These are phyloP conservation scores for Schizotus pectinicornis DNA, from an alignment of 2,888 invertebrate species.

Conservation along the genomic window DNA sequence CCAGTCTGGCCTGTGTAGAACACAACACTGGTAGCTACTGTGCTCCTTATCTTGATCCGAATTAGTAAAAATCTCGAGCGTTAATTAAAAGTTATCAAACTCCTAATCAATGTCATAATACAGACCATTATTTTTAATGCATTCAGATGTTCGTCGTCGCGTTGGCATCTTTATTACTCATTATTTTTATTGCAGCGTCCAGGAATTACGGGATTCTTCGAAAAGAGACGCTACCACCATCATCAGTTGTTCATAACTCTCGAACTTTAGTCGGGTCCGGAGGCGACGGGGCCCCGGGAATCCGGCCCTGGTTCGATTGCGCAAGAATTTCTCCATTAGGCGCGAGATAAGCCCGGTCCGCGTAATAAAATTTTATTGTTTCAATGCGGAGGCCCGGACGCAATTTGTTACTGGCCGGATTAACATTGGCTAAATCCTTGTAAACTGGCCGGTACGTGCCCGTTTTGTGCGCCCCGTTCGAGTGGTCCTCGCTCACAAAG, in stretches of 20 bases:
- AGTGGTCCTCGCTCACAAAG: constrained; percentile 21
- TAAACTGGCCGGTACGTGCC: too few species aligned
- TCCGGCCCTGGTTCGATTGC: constrained; percentile 2
- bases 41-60: constrained; percentile 46
- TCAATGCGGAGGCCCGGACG: background rate
- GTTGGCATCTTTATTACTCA: constrained; percentile 44
- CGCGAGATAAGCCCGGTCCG: background rate
- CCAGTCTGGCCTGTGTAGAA: constrained; percentile 31
- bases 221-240: constrained; percentile 1
- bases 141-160: constrained; percentile 37
- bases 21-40: constrained; percentile 49
- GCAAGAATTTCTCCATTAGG: constrained; percentile 2
- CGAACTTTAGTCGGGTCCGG: too few species aligned
- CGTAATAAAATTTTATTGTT: constrained; percentile 7
- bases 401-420: too few species aligned
- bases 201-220: constrained; percentile 4
- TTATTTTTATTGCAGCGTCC: constrained; percentile 39
- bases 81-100: constrained; percentile 50
- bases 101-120: constrained; percentile 45
- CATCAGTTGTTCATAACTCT: too few species aligned
- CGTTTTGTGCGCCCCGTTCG: background rate
- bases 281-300: too few species aligned
- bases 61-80: constrained; percentile 49
- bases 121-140: constrained; percentile 46
- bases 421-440: too few species aligned